Base-by-base conservation (phyloP, 2,113 vertebrate genomes). In the Erinaceus europaeus region DNA sequence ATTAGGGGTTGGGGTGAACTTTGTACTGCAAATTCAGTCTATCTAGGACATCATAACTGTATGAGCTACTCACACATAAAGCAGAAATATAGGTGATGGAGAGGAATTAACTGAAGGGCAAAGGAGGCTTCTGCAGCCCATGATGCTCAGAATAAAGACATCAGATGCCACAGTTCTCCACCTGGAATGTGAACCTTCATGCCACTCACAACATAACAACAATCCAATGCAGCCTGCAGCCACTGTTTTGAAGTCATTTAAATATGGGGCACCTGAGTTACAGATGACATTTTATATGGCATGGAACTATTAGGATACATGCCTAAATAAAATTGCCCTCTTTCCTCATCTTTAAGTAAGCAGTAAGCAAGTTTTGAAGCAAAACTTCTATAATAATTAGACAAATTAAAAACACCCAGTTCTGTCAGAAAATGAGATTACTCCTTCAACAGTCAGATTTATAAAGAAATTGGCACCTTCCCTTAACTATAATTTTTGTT, bases 181-280 rank as follows among this genome's bases (percentile, higher is more conserved):
- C 5, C 0, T 0, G n/a, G 29, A 52, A 15, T 1, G 0, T 2
- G 38, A 18, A 6, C 4, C 0, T 4, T 27, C 78, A 5, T 0
- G 2, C 18, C 0, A 1, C 15, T 29, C 13, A 15, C 23, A 1
- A 0, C n/a, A n/a, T n/a, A n/a, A n/a, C n/a, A n/a, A n/a, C n/a
- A n/a, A n/a, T n/a, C n/a, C n/a, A n/a, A n/a, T n/a, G n/a, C n/a
- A n/a, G n/a, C n/a, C n/a, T n/a, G n/a, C n/a, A n/a, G n/a, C n/a
- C n/a, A n/a, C n/a, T n/a, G n/a, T n/a, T n/a, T n/a, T n/a, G n/a
- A n/a, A n/a, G n/a, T n/a, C n/a, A n/a, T n/a, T n/a, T n/a, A n/a
- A n/a, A n/a, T n/a, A n/a, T n/a, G n/a, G n/a, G n/a, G n/a, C n/a
- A n/a, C 1, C 0, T 2, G 29, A 52, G 69, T 9, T 36, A 9